phyloP scores from a whole-genome alignment of 2,113 vertebrate species.

The Brachyhypopomus occidentalis region DNA sequence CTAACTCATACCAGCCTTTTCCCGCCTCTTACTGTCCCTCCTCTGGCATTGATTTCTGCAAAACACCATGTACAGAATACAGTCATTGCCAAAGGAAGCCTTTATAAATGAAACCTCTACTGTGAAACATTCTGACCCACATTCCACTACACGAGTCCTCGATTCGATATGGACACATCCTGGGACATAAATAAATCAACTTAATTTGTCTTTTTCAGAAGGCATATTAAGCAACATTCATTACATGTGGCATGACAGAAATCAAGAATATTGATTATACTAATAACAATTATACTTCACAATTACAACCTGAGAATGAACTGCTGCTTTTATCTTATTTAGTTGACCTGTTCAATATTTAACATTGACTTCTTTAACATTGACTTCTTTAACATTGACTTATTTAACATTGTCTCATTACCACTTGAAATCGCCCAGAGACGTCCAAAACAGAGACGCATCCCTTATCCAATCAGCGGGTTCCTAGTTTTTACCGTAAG shows the following conservation, averaged over 20 bases:
- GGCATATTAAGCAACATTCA: background rate
- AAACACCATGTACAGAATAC: conserved; percentile 3
- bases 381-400: too few relatives aligned
- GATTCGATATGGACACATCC: too few relatives aligned
- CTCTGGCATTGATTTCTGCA: conserved; percentile 8
- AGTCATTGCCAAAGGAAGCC: background rate
- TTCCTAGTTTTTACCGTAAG: conserved; percentile 18
- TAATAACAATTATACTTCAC: background rate
- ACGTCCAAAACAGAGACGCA: conserved; percentile 10
- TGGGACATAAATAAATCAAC: too few relatives aligned
- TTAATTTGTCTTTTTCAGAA: too few relatives aligned
- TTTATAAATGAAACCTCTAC: conserved; percentile 5
- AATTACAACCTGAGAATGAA: background rate
- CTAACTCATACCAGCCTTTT: background rate
- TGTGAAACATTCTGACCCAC: background rate
- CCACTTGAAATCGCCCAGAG: background rate
- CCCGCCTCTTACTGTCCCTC: background rate
- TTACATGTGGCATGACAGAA: background rate
- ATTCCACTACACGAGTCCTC: too few relatives aligned
- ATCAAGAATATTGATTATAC: background rate
- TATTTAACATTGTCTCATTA: background rate
- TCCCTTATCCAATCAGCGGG: conserved; percentile 11
- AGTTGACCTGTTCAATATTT: background rate
- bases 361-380: background rate
- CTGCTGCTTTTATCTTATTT: background rate